phyloP scores from a whole-genome alignment of 2,888 invertebrate species.

The Psylliodes chrysocephalus region DNA sequence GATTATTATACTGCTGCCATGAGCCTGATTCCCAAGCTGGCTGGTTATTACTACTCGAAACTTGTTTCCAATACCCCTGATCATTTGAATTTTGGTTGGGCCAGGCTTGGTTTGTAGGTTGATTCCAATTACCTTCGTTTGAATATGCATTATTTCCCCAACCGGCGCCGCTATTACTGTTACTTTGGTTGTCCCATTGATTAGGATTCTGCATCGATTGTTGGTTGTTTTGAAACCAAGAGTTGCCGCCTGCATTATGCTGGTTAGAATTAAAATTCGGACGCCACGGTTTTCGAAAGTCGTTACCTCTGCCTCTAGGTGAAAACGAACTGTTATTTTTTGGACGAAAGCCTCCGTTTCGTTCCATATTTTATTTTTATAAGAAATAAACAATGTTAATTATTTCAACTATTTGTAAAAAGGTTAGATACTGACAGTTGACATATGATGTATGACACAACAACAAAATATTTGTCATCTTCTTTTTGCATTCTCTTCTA shows the following conservation, averaged over 20 bases:
- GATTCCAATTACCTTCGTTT: constrained; percentile 9
- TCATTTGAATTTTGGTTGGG: constrained; percentile 6
- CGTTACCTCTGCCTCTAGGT: constrained; percentile 16
- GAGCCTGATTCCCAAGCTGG: not conserved
- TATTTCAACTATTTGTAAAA: not conserved
- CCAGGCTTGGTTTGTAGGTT: constrained; percentile 13
- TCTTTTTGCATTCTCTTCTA: not conserved
- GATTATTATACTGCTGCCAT: constrained; percentile 11
- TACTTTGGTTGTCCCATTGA: constrained; percentile 5
- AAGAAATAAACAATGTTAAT: not conserved
- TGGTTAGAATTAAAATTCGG: constrained; percentile 18
- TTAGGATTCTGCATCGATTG: constrained; percentile 4
- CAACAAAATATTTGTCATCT: not conserved
- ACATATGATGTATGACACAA: constrained; percentile 18
- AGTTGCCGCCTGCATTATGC: not conserved
- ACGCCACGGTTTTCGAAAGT: constrained; percentile 19
- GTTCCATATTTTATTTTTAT: constrained; percentile 16
- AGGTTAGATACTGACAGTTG: constrained; percentile 16
- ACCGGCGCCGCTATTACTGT: not conserved
- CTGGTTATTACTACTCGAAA: constrained; percentile 9
- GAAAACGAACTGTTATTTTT: constrained; percentile 5
- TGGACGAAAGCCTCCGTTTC: constrained; percentile 22
- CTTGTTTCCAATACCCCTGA: constrained; percentile 17
- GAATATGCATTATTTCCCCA: constrained; percentile 3
- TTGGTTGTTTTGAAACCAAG: constrained; percentile 14